Evolutionary conservation across 2,113 vertebrate species (phyloP).

Genomic region (Xenus cinereus): DNA sequence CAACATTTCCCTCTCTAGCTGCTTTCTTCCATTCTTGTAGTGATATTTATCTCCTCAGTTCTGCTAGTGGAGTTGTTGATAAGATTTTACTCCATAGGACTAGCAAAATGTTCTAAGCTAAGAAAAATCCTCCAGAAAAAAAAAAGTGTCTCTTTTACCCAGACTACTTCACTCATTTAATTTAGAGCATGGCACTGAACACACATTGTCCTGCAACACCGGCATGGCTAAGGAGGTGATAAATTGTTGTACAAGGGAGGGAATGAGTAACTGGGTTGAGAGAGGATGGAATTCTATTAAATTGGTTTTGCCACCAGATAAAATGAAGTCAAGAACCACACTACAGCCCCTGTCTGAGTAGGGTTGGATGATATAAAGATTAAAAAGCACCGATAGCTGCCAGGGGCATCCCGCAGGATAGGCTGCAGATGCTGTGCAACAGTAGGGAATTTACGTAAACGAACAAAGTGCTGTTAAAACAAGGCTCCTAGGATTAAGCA

Average conservation of each 20-base stretch:
- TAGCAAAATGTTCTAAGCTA: not conserved
- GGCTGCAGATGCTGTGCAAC: not conserved
- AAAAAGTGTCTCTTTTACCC: not conserved
- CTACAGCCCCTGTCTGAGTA: not conserved
- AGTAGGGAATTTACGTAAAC: not conserved
- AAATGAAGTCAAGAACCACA: not conserved
- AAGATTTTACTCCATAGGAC: not conserved
- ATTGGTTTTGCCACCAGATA: not conserved
- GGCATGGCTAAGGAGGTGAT: not conserved
- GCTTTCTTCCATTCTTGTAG: not conserved
- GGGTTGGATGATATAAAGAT: not conserved
- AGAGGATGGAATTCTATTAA: not conserved
- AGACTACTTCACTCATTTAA: not conserved
- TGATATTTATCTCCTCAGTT: not conserved
- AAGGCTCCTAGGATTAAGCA: not conserved
- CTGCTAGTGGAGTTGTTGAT: not conserved
- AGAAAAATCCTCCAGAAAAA: not conserved
- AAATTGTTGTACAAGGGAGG: not conserved
- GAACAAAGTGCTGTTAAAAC: not conserved
- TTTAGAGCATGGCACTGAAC: not conserved
- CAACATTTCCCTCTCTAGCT: not conserved
- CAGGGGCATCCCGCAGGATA: not conserved
- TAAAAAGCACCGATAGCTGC: not conserved
- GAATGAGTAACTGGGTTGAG: not conserved
- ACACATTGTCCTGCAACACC: not conserved